Conservation (phyloP, 2,797 vertebrate species). For the Chelon auratus region DNA sequence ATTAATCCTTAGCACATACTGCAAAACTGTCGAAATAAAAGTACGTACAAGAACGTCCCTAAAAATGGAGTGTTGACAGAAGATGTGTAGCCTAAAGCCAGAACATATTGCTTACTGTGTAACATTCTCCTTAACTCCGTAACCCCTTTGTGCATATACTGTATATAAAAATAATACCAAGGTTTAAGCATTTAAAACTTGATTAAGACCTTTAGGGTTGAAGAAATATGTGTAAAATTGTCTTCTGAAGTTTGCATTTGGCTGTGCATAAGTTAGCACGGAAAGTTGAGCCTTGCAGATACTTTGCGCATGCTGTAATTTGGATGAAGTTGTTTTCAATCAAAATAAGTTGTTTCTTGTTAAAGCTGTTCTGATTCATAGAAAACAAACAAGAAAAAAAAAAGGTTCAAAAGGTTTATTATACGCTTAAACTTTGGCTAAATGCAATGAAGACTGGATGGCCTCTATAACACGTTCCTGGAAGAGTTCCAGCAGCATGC, state of each 20-base stretch:
- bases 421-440: slow-evolving; percentile 18
- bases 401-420: slow-evolving; percentile 29
- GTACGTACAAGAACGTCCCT: no score
- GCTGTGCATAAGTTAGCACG: slow-evolving; percentile 13
- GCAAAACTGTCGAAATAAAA: background rate
- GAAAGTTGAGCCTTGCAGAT: slow-evolving; percentile 24
- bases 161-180: background rate
- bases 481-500: slow-evolving; percentile 28
- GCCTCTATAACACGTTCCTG: slow-evolving; percentile 10
- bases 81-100: background rate
- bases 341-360: slow-evolving; percentile 32
- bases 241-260: slow-evolving; percentile 23
- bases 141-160: no score
- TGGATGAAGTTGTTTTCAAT: slow-evolving; percentile 35
- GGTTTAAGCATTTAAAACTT: slow-evolving; percentile 13
- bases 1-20: no score
- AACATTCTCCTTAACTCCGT: no score
- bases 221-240: slow-evolving; percentile 3
- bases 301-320: slow-evolving; percentile 33
- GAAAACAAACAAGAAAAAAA: slow-evolving; percentile 1
- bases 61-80: background rate
- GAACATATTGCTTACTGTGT: background rate
- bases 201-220: background rate
- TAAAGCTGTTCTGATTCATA: slow-evolving; percentile 21
- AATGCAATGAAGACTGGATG: background rate